These are phyloP conservation scores for Zosterops pallidus DNA, from an alignment of 2,113 vertebrate species.

Conservation along the genomic window DNA sequence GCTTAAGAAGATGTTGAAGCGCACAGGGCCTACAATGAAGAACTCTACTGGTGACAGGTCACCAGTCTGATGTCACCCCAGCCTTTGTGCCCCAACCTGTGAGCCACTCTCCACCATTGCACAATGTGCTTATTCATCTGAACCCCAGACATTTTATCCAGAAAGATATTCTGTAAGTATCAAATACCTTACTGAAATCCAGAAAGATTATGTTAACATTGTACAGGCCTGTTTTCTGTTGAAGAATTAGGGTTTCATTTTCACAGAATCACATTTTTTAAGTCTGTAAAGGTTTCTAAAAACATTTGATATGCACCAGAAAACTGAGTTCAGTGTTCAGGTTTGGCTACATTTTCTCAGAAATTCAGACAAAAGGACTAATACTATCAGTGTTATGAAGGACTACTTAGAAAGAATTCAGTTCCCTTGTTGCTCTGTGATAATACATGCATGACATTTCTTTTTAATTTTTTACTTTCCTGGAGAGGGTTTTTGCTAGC, in stretches of 20 bases:
- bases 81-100: rapidly evolving
- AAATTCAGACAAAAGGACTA: not conserved
- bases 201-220: not conserved
- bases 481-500: not conserved
- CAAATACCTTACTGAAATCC: not conserved
- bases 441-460: not conserved
- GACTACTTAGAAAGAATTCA: not conserved
- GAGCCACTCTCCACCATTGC: not conserved
- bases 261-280: not conserved
- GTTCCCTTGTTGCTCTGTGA: not conserved
- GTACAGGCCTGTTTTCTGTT: not conserved
- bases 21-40: rapidly evolving
- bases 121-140: not conserved
- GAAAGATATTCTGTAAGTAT: not conserved
- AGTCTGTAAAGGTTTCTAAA: not conserved
- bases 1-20: not conserved
- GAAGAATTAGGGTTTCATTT: not conserved
- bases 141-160: not conserved
- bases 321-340: not conserved
- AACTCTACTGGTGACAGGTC: not conserved
- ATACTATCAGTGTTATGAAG: not conserved
- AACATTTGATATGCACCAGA: not conserved
- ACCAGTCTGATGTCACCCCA: not conserved
- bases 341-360: not conserved
- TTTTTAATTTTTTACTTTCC: not conserved